Conservation (phyloP, 2,113 vertebrate species). For the Brachyistius frenatus region DNA sequence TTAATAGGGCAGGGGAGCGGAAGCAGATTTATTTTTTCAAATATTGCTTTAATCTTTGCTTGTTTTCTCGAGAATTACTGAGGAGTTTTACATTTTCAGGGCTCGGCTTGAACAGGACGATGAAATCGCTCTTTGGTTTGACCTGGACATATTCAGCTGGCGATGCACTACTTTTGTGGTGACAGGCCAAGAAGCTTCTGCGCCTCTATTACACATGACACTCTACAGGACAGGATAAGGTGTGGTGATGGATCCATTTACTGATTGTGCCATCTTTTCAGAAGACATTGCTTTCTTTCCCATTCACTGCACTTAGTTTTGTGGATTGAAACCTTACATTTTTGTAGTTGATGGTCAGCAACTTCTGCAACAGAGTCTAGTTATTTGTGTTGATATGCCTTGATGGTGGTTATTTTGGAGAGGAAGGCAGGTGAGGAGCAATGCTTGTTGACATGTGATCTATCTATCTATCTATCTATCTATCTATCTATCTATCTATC, state of each 20-base stretch:
- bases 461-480: slow-evolving; percentile 27
- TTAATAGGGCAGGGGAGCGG: not conserved
- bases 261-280: not conserved
- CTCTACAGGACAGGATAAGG: not conserved
- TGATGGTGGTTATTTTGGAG: slow-evolving; percentile 2
- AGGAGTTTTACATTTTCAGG: not conserved
- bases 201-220: not conserved
- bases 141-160: slow-evolving; percentile 1
- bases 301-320: not conserved
- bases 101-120: not conserved
- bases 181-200: not conserved
- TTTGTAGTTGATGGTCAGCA: not conserved
- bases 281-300: not conserved
- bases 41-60: not conserved
- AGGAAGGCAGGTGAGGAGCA: slow-evolving; percentile 23
- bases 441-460: slow-evolving; percentile 29
- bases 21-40: slow-evolving; percentile 4
- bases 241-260: slow-evolving; percentile 10
- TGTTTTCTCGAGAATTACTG: not conserved
- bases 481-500: slow-evolving; percentile 28
- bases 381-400: slow-evolving; percentile 28
- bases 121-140: not conserved
- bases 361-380: not conserved
- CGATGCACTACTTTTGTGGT: not conserved
- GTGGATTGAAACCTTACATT: slow-evolving; percentile 2